phyloP scores from a whole-genome alignment of 2,113 vertebrate genomes.

The Dendrocopos noguchii region DNA sequence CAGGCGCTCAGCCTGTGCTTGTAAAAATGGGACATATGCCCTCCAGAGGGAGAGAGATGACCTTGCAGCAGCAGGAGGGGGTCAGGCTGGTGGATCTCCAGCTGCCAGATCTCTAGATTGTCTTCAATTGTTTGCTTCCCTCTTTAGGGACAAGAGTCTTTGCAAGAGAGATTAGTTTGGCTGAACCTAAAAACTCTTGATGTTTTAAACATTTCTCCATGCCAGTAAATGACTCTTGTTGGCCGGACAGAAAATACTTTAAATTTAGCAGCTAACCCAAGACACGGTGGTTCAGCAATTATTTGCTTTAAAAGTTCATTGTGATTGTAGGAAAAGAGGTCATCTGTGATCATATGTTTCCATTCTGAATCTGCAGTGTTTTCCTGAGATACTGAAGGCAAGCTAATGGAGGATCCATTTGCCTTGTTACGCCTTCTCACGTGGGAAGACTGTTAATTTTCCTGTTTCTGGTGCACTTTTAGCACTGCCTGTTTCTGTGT shows the following conservation, averaged over 20 bases:
- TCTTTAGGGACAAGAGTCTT: neutral
- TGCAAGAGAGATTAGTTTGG: neutral
- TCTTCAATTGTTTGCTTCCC: neutral
- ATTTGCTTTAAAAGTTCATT: too few species aligned
- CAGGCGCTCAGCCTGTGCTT: neutral
- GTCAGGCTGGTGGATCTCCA: neutral
- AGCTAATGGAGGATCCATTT: neutral
- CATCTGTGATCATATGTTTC: neutral
- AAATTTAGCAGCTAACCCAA: neutral
- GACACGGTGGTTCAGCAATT: neutral
- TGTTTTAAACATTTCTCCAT: neutral
- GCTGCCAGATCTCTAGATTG: neutral
- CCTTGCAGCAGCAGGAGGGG: neutral
- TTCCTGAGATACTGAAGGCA: neutral
- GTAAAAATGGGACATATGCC: neutral
- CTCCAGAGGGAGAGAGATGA: neutral
- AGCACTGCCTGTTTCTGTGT: neutral
- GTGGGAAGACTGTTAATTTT: neutral
- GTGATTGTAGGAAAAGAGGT: too few species aligned
- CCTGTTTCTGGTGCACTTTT: neutral
- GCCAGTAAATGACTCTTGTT: neutral
- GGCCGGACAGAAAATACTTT: neutral
- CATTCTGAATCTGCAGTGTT: neutral
- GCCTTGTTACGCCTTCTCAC: neutral
- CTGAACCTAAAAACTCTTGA: neutral